Evolutionary conservation across 1,140 invertebrate species (phyloP).

Genomic region (Sinella curviseta): DNA sequence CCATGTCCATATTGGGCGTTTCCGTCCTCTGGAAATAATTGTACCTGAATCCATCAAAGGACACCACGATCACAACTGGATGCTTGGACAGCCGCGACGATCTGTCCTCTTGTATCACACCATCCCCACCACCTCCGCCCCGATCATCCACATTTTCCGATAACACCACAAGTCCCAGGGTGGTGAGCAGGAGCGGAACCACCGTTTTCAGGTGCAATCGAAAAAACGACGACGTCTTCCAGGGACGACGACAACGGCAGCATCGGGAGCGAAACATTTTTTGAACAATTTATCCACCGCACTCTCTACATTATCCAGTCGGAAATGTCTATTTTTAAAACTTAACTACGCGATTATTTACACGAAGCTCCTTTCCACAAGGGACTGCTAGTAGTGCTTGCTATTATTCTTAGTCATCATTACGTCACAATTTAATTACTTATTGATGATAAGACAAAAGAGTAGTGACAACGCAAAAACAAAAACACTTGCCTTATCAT

Average conservation of each 20-base stretch:
- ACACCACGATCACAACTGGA: constrained; percentile 65
- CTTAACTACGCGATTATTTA: too few species aligned
- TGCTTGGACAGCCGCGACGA: constrained; percentile 50
- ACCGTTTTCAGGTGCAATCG: not conserved
- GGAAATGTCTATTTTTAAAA: too few species aligned
- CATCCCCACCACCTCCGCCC: not conserved
- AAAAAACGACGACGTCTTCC: not conserved
- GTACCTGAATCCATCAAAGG: constrained; percentile 71
- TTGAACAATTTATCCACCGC: too few species aligned
- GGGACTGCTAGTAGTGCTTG: too few species aligned
- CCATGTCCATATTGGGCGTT: constrained; percentile 59
- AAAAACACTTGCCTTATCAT: too few species aligned
- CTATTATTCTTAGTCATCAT: too few species aligned
- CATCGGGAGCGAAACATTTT: not conserved
- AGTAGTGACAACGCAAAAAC: too few species aligned
- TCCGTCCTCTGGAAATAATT: constrained; percentile 64
- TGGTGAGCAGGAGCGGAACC: not conserved
- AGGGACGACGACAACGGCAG: not conserved
- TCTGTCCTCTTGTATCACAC: too few species aligned
- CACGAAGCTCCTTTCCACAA: too few species aligned
- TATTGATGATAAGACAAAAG: too few species aligned
- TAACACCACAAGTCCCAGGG: not conserved
- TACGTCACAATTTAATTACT: too few species aligned
- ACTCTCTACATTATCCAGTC: too few species aligned
- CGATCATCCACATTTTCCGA: not conserved